These are phyloP conservation scores for Drosophila dives DNA, from an alignment of 2,888 invertebrate genomes.

Conservation along the genomic window DNA sequence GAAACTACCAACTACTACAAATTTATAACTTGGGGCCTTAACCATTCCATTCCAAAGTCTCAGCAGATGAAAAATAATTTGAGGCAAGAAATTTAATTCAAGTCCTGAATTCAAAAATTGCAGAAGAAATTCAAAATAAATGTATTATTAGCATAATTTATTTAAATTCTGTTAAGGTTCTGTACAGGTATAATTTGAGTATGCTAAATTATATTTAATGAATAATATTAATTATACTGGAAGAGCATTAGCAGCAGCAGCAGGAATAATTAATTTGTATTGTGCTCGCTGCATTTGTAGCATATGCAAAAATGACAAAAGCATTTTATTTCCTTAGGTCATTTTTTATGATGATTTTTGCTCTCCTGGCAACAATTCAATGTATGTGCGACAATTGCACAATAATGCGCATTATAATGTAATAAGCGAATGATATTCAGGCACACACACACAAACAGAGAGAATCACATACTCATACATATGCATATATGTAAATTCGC, in stretches of 20 bases:
- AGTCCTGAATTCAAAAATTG: not conserved
- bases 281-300: not conserved
- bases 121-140: not conserved
- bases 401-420: constrained; percentile 67
- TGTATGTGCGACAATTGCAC: constrained; percentile 27
- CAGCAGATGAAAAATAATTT: not conserved
- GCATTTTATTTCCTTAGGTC: not conserved
- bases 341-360: not conserved
- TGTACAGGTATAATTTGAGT: not conserved
- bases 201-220: not conserved
- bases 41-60: not conserved
- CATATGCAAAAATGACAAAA: not conserved
- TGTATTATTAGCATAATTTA: not conserved
- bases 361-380: constrained; percentile 29
- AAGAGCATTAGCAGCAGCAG: not conserved
- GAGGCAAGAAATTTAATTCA: not conserved
- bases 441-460: constrained; percentile 7
- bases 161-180: not conserved
- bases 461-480: not conserved
- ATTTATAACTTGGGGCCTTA: fast-evolving
- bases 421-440: constrained; percentile 54
- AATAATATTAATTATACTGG: not conserved
- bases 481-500: constrained; percentile 47
- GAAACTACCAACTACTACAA: not conserved
- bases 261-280: not conserved